Percentiles rank a stretch among this genome's conserved stretches.
Conservation (phyloP, 2,113 vertebrate genomes). For the Phylloscopus trochilus region DNA sequence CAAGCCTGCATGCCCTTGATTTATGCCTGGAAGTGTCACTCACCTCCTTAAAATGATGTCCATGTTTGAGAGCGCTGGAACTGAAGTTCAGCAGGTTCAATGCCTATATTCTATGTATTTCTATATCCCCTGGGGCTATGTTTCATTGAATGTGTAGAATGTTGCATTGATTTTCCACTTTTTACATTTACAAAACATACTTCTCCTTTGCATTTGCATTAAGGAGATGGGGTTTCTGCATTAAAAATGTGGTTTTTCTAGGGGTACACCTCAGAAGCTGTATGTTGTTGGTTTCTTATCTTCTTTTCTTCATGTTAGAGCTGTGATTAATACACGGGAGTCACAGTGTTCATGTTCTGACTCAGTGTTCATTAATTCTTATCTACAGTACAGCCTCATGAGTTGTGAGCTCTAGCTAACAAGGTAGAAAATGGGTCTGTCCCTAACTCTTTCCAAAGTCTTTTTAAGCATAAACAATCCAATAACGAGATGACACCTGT, state of each 20-base stretch:
- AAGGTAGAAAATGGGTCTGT: not conserved
- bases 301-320: not conserved
- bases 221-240: not conserved
- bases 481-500: not conserved
- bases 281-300: not conserved
- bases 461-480: not conserved
- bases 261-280: not conserved
- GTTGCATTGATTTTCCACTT: not conserved
- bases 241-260: not conserved
- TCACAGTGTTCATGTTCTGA: not conserved
- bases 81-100: not conserved
- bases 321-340: not conserved
- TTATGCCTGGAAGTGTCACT: not conserved
- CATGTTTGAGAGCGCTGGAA: rapidly evolving
- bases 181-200: not conserved
- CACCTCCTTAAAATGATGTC: not conserved
- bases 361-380: not conserved
- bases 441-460: not conserved
- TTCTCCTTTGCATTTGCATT: not conserved
- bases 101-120: not conserved
- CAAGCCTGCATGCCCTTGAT: not conserved
- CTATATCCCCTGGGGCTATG: not conserved
- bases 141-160: not conserved
- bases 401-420: not conserved
- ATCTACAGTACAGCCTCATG: not conserved